These are phyloP conservation scores for Ceratina calcarata DNA, from an alignment of 1,140 invertebrate genomes.

Conservation along the genomic window DNA sequence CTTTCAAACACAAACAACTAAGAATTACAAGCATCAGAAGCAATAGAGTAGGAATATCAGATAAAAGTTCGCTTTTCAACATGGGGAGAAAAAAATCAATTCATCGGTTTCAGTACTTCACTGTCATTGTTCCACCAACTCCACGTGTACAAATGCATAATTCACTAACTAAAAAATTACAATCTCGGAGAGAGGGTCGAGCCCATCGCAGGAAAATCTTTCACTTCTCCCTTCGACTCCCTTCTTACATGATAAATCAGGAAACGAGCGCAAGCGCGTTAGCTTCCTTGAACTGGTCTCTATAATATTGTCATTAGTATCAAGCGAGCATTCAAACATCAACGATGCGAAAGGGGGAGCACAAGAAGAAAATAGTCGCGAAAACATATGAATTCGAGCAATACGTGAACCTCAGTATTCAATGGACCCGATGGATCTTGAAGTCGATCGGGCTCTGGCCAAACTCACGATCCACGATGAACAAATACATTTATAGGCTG, in stretches of 20 bases:
- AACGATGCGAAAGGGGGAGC: neutral
- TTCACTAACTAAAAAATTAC: neutral
- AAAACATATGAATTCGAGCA: neutral
- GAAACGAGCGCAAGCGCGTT: slow-evolving; percentile 27
- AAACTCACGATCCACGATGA: neutral
- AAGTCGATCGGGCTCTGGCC: slow-evolving; percentile 42
- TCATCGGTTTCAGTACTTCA: neutral
- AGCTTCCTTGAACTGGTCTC: neutral
- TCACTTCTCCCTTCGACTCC: neutral
- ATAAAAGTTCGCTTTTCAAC: neutral
- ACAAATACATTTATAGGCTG: neutral
- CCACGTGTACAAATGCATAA: neutral
- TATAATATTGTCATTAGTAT: neutral
- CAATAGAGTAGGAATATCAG: no score
- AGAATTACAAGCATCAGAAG: no score
- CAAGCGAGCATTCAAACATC: neutral
- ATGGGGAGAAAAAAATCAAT: neutral
- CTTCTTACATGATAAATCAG: no score
- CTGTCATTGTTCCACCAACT: neutral
- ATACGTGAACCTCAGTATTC: slow-evolving; percentile 19
- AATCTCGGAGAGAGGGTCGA: neutral
- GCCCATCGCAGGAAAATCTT: neutral
- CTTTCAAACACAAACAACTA: no score
- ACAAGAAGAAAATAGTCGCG: neutral
- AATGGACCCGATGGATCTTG: slow-evolving; percentile 16